phyloP scores from a whole-genome alignment of 64 coral and sea anemone genomes.

The Trachythela sp. region DNA sequence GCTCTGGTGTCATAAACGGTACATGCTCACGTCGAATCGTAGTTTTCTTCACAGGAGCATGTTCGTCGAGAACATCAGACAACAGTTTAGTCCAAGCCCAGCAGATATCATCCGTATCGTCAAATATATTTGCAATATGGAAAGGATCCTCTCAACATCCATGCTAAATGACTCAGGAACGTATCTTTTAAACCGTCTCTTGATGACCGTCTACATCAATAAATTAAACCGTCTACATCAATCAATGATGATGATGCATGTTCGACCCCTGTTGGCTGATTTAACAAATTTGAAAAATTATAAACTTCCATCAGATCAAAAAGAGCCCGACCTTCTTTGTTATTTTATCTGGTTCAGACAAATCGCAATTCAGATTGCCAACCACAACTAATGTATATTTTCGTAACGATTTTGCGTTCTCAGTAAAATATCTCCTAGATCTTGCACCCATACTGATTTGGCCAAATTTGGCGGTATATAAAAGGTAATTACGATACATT shows the following conservation, averaged over 20 bases:
- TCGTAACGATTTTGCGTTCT: slow-evolving; percentile 20
- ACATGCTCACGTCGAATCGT: background rate
- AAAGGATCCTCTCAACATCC: background rate
- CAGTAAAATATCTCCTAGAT: slow-evolving; percentile 19
- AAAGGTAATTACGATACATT: slow-evolving; percentile 5
- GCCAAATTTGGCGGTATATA: slow-evolving; percentile 23
- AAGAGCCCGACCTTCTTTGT: no score
- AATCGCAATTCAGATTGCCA: slow-evolving; percentile 28
- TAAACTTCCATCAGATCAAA: no score
- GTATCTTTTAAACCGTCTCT: background rate
- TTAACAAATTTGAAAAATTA: no score
- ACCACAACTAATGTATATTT: slow-evolving; percentile 26
- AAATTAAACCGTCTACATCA: background rate
- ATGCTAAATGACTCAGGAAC: background rate
- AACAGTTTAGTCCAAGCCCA: slow-evolving; percentile 36
- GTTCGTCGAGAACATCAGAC: background rate
- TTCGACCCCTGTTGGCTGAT: no score
- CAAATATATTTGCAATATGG: background rate
- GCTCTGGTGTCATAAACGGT: no score
- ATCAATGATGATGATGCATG: no score
- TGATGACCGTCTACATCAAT: background rate
- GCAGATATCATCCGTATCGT: slow-evolving; percentile 22
- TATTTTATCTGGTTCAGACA: background rate
- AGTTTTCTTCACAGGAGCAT: background rate
- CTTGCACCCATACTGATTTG: slow-evolving; percentile 29